phyloP scores from a whole-genome alignment of 2,888 invertebrate genomes.

The Eristalis intricaria region DNA sequence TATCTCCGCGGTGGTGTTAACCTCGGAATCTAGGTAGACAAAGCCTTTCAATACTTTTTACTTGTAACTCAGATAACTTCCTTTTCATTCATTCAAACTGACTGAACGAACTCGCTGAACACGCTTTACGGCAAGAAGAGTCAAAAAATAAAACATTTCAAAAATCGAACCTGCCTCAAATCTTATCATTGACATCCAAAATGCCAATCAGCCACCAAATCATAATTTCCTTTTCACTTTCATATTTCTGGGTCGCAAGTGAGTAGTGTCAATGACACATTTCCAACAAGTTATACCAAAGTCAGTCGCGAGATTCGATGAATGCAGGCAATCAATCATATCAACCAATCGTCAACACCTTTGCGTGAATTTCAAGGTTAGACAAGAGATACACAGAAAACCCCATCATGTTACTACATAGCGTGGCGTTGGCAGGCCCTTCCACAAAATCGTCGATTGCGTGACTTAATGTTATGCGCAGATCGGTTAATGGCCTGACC shows the following conservation, averaged over 20 bases:
- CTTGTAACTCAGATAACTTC: too few species aligned
- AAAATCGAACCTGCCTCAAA: too few species aligned
- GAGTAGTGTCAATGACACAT: not conserved
- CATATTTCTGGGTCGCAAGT: not conserved
- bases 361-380: not conserved
- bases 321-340: not conserved
- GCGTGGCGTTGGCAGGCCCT: not conserved
- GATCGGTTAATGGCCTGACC: slow-evolving; percentile 2
- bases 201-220: not conserved
- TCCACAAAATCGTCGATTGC: not conserved
- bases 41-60: too few species aligned
- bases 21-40: too few species aligned
- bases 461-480: not conserved
- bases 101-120: too few species aligned
- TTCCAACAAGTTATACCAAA: not conserved
- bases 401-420: not conserved
- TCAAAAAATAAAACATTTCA: too few species aligned
- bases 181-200: not conserved
- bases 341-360: not conserved
- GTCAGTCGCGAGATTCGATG: not conserved
- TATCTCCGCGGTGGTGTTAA: too few species aligned
- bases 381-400: not conserved
- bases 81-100: too few species aligned
- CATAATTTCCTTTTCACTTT: not conserved
- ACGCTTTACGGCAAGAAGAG: too few species aligned